Conservation (phyloP, 2,113 vertebrate genomes). For the Corythoichthys haematopterus region DNA sequence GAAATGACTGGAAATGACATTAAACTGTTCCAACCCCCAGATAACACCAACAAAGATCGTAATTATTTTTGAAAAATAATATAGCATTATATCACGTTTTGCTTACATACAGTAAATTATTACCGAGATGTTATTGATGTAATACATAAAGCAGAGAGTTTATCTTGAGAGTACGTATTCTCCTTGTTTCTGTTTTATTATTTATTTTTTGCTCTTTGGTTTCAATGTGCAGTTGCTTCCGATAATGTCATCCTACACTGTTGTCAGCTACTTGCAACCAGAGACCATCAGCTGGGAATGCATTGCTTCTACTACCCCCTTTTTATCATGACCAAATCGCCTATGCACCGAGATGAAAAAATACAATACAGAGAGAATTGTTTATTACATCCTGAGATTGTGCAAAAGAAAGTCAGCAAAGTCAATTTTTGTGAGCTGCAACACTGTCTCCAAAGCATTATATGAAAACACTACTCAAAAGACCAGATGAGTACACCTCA, state of each 20-base stretch:
- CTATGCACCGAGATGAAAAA: background rate
- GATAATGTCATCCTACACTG: conserved; percentile 70
- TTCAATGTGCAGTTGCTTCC: conserved; percentile 63
- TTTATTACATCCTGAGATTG: conserved; percentile 4
- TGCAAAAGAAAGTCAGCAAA: background rate
- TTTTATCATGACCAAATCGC: conserved; percentile 45
- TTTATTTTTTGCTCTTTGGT: conserved; percentile 29
- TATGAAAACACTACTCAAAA: background rate
- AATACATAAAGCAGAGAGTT: conserved; percentile 59
- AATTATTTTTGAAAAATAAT: no score
- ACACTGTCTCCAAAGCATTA: background rate
- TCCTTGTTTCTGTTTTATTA: conserved; percentile 31
- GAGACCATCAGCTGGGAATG: conserved; percentile 64
- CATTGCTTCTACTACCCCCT: conserved; percentile 27
- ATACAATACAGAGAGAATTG: background rate
- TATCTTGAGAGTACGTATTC: conserved; percentile 56
- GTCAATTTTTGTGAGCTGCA: background rate
- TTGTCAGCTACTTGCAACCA: conserved; percentile 58
- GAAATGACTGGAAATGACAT: no score
- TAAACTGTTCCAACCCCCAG: no score
- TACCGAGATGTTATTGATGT: conserved; percentile 50
- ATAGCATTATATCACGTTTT: no score
- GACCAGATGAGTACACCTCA: background rate
- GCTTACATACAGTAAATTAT: no score
- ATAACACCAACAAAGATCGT: no score